Evolutionary conservation across 2,113 vertebrate genomes (phyloP).

Genomic region (Gallinago media): DNA sequence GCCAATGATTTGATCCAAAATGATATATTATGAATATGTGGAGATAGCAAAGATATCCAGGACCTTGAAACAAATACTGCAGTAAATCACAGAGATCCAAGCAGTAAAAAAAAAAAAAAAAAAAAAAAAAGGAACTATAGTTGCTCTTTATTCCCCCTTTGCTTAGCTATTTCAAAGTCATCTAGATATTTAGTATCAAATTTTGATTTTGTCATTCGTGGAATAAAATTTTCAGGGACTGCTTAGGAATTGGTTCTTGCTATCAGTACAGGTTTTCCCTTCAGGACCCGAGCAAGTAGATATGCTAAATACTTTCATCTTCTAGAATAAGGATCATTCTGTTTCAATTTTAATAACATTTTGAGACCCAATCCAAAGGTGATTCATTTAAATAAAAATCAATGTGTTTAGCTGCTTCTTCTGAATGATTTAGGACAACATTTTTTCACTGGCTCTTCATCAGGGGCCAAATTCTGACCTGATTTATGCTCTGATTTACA

Average conservation of each 20-base stretch:
- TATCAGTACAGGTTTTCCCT: not conserved
- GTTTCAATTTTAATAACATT: slow-evolving; percentile 51
- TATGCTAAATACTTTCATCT: slow-evolving; percentile 2
- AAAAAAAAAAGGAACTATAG: not conserved
- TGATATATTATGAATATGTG: not conserved
- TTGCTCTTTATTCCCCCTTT: not conserved
- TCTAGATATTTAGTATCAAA: not conserved
- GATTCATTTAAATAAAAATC: slow-evolving; percentile 53
- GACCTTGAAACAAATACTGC: not conserved
- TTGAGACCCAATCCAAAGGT: not conserved
- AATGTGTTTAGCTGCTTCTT: slow-evolving; percentile 6
- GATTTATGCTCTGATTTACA: slow-evolving; percentile 43
- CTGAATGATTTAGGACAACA: slow-evolving; percentile 21
- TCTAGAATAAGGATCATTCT: not conserved
- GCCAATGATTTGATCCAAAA: slow-evolving; percentile 21
- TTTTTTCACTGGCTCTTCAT: not conserved
- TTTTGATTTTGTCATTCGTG: not conserved
- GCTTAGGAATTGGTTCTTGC: not conserved
- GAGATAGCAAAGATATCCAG: not conserved
- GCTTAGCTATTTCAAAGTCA: not conserved
- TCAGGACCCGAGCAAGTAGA: not conserved
- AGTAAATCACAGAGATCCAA: not conserved
- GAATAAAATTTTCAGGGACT: not conserved
- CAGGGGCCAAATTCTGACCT: not conserved
- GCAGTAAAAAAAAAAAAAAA: not conserved